Evolutionary conservation across 2,797 vertebrate genomes (phyloP).

Genomic region (Liasis olivaceus): DNA sequence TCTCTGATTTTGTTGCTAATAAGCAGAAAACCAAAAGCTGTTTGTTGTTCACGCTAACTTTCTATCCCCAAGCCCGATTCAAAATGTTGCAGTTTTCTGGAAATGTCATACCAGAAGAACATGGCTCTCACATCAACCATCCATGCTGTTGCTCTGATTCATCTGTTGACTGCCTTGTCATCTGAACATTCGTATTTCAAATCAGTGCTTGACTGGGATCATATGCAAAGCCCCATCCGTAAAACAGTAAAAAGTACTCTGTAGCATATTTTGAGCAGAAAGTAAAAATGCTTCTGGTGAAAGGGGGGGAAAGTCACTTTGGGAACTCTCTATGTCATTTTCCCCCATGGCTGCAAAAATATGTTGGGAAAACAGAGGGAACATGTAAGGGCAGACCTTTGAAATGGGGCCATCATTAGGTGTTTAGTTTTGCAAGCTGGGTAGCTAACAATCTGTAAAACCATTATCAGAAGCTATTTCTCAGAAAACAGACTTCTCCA

Average conservation of each 20-base stretch:
- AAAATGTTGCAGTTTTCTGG: background rate
- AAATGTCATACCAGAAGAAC: background rate
- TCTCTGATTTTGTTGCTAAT: background rate
- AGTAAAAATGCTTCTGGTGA: background rate
- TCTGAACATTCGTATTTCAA: background rate
- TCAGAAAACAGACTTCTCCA: background rate
- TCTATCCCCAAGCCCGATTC: background rate
- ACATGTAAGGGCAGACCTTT: background rate
- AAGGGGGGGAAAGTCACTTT: background rate
- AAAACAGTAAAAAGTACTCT: background rate
- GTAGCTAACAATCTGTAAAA: background rate
- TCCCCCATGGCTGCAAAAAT: background rate
- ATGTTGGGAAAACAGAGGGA: slow-evolving; percentile 22
- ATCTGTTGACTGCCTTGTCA: background rate
- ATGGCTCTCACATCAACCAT: background rate
- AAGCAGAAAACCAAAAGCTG: background rate
- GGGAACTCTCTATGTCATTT: background rate
- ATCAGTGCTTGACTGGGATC: background rate
- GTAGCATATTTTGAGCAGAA: background rate
- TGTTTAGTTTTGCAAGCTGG: background rate
- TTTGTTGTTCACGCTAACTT: background rate
- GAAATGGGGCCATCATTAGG: background rate
- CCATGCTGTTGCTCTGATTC: background rate
- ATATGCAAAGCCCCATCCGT: background rate
- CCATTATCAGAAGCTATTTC: background rate